Evolutionary conservation across 2,888 invertebrate species (phyloP).

Genomic region (Amphipyra tragopoginis): DNA sequence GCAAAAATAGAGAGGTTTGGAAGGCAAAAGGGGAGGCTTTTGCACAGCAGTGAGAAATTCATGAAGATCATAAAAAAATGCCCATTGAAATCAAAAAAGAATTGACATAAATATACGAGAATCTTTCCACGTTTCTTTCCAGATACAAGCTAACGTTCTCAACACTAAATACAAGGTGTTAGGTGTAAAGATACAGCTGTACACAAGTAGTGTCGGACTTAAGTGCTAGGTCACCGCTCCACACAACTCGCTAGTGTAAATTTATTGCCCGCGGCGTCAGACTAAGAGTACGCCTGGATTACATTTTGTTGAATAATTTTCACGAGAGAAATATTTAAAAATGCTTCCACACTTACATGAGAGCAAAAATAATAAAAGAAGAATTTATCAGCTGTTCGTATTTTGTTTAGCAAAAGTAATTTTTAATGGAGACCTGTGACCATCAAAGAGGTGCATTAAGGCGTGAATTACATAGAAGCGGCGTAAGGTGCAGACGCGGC

Average conservation of each 20-base stretch:
- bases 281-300: conserved; percentile 35
- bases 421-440: no score
- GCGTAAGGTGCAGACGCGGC: no score
- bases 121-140: neutral
- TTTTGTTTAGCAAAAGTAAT: no score
- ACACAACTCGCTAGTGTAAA: conserved; percentile 30
- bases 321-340: conserved; percentile 19
- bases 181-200: conserved; percentile 22
- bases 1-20: no score
- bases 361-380: no score
- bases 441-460: no score
- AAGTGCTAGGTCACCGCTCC: conserved; percentile 50
- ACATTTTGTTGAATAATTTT: conserved; percentile 48
- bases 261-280: conserved; percentile 43
- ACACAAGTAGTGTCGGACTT: conserved; percentile 39
- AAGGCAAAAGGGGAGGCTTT: no score
- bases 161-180: conserved; percentile 35
- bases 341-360: no score
- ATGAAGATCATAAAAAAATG: no score
- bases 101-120: neutral
- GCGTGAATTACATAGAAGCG: no score
- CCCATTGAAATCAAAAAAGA: no score
- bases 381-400: neutral
- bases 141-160: conserved; percentile 25
- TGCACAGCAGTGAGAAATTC: no score